Percentiles rank a stretch among this genome's conserved stretches.
Evolutionary conservation across 2,888 invertebrate species (phyloP).

Genomic region (Sussaba pulchella): DNA sequence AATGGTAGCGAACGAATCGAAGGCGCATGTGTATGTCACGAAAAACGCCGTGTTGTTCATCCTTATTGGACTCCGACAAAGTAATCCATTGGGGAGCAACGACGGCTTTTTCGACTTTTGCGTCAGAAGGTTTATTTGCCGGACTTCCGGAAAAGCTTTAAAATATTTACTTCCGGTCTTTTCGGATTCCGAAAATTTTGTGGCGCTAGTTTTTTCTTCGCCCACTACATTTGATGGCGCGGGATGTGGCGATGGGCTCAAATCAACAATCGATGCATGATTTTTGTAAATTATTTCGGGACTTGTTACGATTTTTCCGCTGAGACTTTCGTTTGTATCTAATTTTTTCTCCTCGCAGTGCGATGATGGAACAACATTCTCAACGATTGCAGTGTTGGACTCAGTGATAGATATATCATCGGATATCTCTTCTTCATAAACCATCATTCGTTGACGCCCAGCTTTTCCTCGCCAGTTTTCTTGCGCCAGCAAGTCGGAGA

Average conservation of each 20-base stretch:
- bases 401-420: no score
- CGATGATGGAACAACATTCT: no score
- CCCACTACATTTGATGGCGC: no score
- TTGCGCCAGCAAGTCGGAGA: background rate
- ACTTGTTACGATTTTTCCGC: no score
- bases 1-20: slow-evolving; percentile 44
- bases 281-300: no score
- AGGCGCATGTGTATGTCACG: slow-evolving; percentile 40
- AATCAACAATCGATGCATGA: no score
- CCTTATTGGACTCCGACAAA: slow-evolving; percentile 15
- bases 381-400: no score
- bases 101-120: background rate
- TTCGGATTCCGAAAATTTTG: background rate
- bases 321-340: no score
- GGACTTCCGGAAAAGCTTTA: slow-evolving; percentile 20
- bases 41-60: slow-evolving; percentile 20
- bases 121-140: slow-evolving; percentile 29
- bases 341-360: no score
- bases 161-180: background rate
- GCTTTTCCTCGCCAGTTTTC: slow-evolving; percentile 10
- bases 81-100: slow-evolving; percentile 22
- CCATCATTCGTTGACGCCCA: background rate
- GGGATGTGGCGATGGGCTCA: no score
- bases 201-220: background rate
- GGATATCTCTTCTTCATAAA: background rate